These are phyloP conservation scores for Andricus curvator DNA, from an alignment of 2,888 invertebrate species.

Conservation along the genomic window DNA sequence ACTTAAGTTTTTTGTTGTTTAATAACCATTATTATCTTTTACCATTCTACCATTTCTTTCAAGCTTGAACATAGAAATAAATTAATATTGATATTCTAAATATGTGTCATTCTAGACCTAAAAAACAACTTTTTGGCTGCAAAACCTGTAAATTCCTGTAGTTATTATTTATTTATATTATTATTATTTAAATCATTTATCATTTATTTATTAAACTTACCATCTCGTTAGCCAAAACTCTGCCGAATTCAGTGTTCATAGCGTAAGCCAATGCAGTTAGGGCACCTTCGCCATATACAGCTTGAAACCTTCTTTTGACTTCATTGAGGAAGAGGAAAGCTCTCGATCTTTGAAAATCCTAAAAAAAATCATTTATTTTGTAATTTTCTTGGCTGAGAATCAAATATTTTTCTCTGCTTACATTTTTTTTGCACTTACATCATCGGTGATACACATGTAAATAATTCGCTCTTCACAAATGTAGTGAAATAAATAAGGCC, in stretches of 20 bases:
- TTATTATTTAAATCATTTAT: slow-evolving; percentile 1
- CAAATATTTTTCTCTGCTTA: not conserved
- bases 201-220: slow-evolving; percentile 71
- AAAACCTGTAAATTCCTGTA: too few species aligned
- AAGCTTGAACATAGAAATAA: too few species aligned
- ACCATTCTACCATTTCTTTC: too few species aligned
- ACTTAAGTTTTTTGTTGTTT: too few species aligned
- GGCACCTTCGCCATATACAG: slow-evolving; percentile 89
- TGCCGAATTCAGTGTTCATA: slow-evolving; percentile 96
- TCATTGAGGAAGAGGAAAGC: slow-evolving; percentile 95
- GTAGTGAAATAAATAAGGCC: slow-evolving; percentile 95
- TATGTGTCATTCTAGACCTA: too few species aligned
- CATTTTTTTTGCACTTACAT: slow-evolving; percentile 82
- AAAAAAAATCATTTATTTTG: slow-evolving; percentile 49
- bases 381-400: slow-evolving; percentile 5
- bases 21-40: too few species aligned
- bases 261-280: slow-evolving; percentile 95
- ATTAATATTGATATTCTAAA: too few species aligned
- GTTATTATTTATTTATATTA: not conserved
- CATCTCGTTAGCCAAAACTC: slow-evolving; percentile 93
- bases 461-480: slow-evolving; percentile 91
- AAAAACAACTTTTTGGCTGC: too few species aligned
- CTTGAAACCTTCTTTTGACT: slow-evolving; percentile 91
- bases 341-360: slow-evolving; percentile 96
- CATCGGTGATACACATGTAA: slow-evolving; percentile 97